A percentile compares a stretch with the other conserved stretches of the same genome.
phyloP scores from a whole-genome alignment of 2,888 invertebrate species.

The Agelastica alni region DNA sequence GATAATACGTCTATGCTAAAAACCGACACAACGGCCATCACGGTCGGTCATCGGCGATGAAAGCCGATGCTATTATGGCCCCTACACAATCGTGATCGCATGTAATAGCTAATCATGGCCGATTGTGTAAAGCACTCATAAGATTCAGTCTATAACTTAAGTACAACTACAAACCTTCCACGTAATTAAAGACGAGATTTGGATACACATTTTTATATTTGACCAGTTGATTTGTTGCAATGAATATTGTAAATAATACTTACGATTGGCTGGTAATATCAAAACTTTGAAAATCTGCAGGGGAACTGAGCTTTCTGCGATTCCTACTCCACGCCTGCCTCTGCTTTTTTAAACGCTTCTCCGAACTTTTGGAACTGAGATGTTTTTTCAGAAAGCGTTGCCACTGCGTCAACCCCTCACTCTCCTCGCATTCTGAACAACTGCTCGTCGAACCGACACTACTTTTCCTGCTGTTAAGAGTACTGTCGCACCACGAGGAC shows the following conservation, averaged over 20 bases:
- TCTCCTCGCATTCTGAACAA: constrained; percentile 55
- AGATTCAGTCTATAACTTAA: too few species aligned
- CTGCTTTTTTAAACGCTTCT: constrained; percentile 54
- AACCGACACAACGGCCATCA: too few species aligned
- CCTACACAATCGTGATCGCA: too few species aligned
- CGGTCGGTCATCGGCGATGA: too few species aligned
- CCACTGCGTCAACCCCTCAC: constrained; percentile 49
- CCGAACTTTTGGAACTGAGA: constrained; percentile 50
- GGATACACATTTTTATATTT: too few species aligned
- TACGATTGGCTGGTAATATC: constrained; percentile 45
- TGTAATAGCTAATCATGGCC: too few species aligned
- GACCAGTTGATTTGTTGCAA: too few species aligned
- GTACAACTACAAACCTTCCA: too few species aligned
- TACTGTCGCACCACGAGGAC: constrained; percentile 46
- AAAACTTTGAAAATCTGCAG: constrained; percentile 42
- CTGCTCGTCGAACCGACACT: constrained; percentile 55
- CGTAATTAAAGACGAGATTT: too few species aligned
- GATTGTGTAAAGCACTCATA: too few species aligned
- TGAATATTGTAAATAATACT: constrained; percentile 34
- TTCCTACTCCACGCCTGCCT: constrained; percentile 57
- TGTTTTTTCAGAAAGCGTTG: constrained; percentile 50
- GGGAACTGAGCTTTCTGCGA: constrained; percentile 52
- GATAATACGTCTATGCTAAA: too few species aligned
- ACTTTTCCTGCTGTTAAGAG: constrained; percentile 51
- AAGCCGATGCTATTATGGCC: too few species aligned